Evolutionary conservation across 2,113 vertebrate species (phyloP).

Genomic region (Phalacrocorax carbo): DNA sequence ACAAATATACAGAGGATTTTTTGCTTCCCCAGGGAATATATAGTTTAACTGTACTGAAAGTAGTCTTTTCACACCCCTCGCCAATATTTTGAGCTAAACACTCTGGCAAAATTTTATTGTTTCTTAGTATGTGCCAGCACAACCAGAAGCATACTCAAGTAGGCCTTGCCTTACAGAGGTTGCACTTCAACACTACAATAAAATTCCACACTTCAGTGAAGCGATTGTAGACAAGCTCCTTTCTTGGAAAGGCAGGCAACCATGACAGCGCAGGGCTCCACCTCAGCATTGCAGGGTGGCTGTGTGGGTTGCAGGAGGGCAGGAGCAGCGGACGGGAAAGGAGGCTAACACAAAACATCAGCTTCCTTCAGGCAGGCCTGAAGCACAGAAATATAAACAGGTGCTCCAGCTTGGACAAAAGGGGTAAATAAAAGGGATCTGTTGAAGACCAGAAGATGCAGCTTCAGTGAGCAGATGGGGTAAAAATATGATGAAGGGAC

Average conservation of each 20-base stretch:
- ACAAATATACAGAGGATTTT: background rate
- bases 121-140: background rate
- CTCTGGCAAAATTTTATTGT: background rate
- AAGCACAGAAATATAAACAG: background rate
- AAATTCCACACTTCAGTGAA: background rate
- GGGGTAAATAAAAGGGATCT: background rate
- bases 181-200: background rate
- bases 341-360: background rate
- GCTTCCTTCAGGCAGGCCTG: background rate
- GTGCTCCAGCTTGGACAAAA: background rate
- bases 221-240: background rate
- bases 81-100: background rate
- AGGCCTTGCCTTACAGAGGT: background rate
- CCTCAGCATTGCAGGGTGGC: no score
- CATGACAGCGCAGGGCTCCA: no score
- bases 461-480: accelerated
- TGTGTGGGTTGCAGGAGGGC: background rate
- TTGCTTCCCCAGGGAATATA: background rate
- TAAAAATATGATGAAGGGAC: background rate
- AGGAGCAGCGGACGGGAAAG: background rate
- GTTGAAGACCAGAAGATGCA: background rate
- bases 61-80: background rate
- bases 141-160: background rate
- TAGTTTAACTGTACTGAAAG: background rate
- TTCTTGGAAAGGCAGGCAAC: background rate